These are phyloP conservation scores for Notoglanidium macrostoma DNA, from an alignment of 2,797 vertebrate genomes.

Conservation along the genomic window DNA sequence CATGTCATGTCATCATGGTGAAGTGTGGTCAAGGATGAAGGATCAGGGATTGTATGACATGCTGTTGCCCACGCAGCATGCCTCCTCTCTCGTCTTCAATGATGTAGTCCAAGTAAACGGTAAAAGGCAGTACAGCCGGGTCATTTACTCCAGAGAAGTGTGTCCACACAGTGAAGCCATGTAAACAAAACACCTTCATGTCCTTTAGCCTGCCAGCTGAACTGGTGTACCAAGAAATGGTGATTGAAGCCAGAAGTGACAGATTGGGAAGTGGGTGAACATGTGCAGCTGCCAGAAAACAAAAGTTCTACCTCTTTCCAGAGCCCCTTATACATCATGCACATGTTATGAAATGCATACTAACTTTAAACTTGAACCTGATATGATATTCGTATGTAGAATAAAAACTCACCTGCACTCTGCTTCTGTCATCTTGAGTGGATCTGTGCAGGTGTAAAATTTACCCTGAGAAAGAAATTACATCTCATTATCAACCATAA, in stretches of 20 bases:
- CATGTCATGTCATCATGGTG: no score
- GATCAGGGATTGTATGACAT: no score
- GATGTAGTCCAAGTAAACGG: no score
- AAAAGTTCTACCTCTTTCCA: neutral
- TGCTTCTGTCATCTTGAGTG: conserved; percentile 81
- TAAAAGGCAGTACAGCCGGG: no score
- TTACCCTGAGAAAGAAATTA: conserved; percentile 76
- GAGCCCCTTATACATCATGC: neutral
- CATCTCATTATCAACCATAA: neutral
- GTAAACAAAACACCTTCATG: neutral
- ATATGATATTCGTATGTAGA: neutral
- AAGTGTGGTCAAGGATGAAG: no score
- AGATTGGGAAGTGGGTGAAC: no score
- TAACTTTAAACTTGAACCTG: neutral
- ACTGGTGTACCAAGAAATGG: neutral
- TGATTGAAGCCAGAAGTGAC: neutral
- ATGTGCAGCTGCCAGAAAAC: neutral
- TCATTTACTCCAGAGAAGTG: no score
- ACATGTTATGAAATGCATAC: neutral
- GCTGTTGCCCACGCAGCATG: no score
- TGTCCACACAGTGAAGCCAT: neutral
- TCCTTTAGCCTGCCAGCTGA: neutral
- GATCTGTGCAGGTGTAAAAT: conserved; percentile 86
- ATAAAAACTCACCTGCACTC: conserved; percentile 82
- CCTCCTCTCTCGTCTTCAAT: no score